Evolutionary conservation across 2,797 vertebrate species (phyloP).

Genomic region (Epinephelus awoara): DNA sequence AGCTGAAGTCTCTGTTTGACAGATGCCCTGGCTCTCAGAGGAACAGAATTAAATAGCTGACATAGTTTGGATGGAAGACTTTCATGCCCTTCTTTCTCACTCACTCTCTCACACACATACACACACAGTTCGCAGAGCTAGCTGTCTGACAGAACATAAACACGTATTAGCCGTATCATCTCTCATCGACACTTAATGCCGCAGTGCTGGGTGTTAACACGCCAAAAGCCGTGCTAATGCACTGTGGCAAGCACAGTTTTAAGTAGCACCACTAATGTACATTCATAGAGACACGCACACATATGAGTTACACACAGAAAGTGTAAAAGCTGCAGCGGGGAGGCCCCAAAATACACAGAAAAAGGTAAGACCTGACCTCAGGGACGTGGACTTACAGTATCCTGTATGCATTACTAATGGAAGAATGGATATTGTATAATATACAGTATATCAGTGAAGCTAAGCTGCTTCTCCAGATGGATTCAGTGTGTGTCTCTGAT

Average conservation of each 20-base stretch:
- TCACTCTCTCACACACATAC: conserved; percentile 28
- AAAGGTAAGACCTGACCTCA: neutral
- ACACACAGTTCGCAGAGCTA: conserved; percentile 28
- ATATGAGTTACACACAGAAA: conserved; percentile 5
- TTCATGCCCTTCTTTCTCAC: conserved; percentile 61
- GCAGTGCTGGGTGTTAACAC: conserved; percentile 69
- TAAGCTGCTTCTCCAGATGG: conserved; percentile 37
- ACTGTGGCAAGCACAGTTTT: conserved; percentile 42
- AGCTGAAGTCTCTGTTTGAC: conserved; percentile 76
- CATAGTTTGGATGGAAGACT: conserved; percentile 74
- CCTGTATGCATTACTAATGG: conserved; percentile 11
- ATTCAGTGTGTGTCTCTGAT: neutral
- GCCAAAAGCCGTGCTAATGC: conserved; percentile 64
- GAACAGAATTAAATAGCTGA: conserved; percentile 66
- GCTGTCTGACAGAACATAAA: conserved; percentile 75
- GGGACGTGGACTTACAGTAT: neutral
- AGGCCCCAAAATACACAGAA: neutral
- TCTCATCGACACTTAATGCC: conserved; percentile 72
- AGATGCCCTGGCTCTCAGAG: conserved; percentile 68
- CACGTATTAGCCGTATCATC: conserved; percentile 73
- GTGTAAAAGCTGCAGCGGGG: neutral
- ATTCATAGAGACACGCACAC: conserved; percentile 17
- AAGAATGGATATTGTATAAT: conserved; percentile 15
- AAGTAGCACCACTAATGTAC: conserved; percentile 21
- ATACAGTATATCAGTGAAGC: neutral